These are phyloP conservation scores for Leptinotarsa tumamoca DNA, from an alignment of 2,888 invertebrate species.

Conservation along the genomic window DNA sequence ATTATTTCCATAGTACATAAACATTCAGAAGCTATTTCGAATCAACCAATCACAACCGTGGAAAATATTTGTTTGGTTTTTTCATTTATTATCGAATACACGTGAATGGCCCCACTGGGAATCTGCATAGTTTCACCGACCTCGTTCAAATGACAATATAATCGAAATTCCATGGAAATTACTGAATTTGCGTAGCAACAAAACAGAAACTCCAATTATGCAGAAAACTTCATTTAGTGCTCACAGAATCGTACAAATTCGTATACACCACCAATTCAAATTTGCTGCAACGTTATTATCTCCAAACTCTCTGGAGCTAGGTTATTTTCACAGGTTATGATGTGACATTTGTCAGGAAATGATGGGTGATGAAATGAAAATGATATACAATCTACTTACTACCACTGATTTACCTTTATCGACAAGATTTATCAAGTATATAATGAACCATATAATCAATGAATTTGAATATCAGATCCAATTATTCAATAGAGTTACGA, in stretches of 20 bases:
- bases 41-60: neutral
- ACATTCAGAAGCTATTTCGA: neutral
- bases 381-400: too few species aligned
- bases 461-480: too few species aligned
- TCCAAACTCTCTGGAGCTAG: constrained; percentile 24
- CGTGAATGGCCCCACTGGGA: neutral
- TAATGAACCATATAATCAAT: too few species aligned
- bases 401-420: too few species aligned
- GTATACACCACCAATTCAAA: constrained; percentile 26
- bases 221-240: constrained; percentile 26
- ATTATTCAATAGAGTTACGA: too few species aligned
- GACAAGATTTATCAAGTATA: too few species aligned
- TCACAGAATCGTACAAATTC: constrained; percentile 25
- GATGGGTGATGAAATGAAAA: neutral
- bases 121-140: neutral
- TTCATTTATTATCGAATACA: constrained; percentile 19
- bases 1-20: neutral
- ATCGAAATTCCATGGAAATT: constrained; percentile 18
- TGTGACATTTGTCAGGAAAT: neutral
- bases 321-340: constrained; percentile 9
- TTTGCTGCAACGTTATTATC: constrained; percentile 33
- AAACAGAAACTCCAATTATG: constrained; percentile 25
- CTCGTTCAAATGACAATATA: constrained; percentile 8
- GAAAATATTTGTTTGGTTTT: constrained; percentile 1
- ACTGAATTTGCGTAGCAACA: constrained; percentile 11